A percentile compares a stretch with the other conserved stretches of the same genome.
Evolutionary conservation across 2,113 vertebrate genomes (phyloP).

Genomic region (Leiothrix lutea): DNA sequence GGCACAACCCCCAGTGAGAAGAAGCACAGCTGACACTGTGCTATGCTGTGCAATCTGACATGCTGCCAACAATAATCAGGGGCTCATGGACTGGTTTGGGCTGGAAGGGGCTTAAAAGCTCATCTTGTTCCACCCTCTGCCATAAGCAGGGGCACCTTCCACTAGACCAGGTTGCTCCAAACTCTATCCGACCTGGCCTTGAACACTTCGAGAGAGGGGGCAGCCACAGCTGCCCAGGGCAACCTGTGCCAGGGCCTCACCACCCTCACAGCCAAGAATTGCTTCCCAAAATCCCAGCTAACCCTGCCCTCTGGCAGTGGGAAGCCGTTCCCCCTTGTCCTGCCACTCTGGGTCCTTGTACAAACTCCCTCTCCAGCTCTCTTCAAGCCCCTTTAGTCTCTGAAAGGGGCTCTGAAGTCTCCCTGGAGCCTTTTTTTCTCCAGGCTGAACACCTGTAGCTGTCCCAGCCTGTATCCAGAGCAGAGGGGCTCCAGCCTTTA

Average conservation of each 20-base stretch:
- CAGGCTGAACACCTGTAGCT: not conserved
- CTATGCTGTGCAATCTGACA: not conserved
- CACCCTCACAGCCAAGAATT: not conserved
- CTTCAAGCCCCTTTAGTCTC: not conserved
- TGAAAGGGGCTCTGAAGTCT: not conserved
- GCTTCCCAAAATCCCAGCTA: not conserved
- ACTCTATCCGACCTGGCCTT: rapidly evolving
- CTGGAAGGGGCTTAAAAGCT: not conserved
- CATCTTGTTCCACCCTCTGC: not conserved
- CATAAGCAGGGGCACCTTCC: not conserved
- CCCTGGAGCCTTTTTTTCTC: not conserved
- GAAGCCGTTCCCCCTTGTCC: not conserved
- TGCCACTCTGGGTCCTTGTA: rapidly evolving
- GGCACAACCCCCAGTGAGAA: not conserved
- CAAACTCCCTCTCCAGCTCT: not conserved
- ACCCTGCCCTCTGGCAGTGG: not conserved
- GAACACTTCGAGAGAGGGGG: not conserved
- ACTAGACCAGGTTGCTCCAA: not conserved
- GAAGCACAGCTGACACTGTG: not conserved
- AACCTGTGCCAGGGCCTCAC: not conserved
- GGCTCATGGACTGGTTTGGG: not conserved
- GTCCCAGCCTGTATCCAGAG: not conserved
- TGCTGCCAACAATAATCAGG: not conserved
- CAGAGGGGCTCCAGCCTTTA: not conserved
- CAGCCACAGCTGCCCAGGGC: not conserved